Evolutionary conservation across 2,113 vertebrate genomes (phyloP), one percentile per base, ranked within the genome.

Genomic region (Chaenocephalus aceratus): DNA sequence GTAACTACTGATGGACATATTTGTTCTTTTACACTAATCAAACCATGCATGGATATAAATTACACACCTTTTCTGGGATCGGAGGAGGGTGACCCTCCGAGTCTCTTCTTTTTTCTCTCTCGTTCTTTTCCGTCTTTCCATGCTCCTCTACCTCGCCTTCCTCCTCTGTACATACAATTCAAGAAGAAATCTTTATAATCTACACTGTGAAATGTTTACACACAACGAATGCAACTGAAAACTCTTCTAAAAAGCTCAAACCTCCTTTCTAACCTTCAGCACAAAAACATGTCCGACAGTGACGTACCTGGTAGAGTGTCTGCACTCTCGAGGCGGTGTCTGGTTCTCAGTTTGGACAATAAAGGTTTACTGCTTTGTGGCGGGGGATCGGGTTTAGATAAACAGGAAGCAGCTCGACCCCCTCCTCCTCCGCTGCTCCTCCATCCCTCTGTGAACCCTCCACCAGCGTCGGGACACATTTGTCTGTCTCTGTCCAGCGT

Each of bases 301-400:
- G 45, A 18, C 16, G 53, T 86, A 91, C 89, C 91, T 88, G 89
- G 81, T 13, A 88, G 75, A 63, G 79, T 21, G 30, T 93, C 94
- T 23, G 89, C 75, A 74, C 91, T 94, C 79, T 94, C 92, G 2
- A 85, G 84, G 3, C 91, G 85, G 71, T 90, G 89, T 58, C 91
- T 89, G 65, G 71, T 92, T 69, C 88, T 86, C 75, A 93, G 75
- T 63, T 84, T 90, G 79, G 91, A 67, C 65, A 93, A 77, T 75
- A 48, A 90, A 23, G 92, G 93, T 83, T 95, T 95, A 23, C 86
- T 93, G 89, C 92, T 93, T 45, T 94, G 93, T 1, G 92, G 89
- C 0, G 93, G 94, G 3, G 94, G 94, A 1, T 94, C 92, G 0
- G 93, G 93, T 89, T 93, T 94, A 1, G 79, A 58, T 13, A 71